phyloP scores from a whole-genome alignment of 2,113 vertebrate species.

The Plecturocebus donacophilus region DNA sequence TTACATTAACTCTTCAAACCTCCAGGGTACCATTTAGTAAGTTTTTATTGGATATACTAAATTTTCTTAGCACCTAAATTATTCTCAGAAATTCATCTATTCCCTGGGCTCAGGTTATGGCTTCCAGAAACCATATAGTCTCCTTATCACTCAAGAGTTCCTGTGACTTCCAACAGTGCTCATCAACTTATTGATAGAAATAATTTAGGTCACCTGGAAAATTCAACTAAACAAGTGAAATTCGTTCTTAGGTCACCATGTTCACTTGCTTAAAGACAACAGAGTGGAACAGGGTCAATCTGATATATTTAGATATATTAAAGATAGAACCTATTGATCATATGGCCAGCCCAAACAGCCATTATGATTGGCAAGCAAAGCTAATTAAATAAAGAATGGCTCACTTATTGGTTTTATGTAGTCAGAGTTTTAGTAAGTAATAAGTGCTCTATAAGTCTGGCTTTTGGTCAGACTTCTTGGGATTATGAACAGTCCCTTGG shows the following conservation, averaged over 20 bases:
- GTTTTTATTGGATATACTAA: neutral
- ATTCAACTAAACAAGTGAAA: neutral
- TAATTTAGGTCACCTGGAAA: slow-evolving; percentile 37
- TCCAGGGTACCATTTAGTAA: neutral
- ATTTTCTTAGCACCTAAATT: slow-evolving; percentile 52
- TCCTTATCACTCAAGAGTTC: slow-evolving; percentile 44
- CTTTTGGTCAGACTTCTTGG: slow-evolving; percentile 17
- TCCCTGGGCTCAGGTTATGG: neutral
- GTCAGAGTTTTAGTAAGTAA: slow-evolving; percentile 48
- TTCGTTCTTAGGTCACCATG: neutral
- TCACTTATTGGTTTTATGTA: slow-evolving; percentile 43
- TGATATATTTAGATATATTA: slow-evolving; percentile 45
- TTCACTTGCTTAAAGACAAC: slow-evolving; percentile 19
- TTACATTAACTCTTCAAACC: slow-evolving; percentile 48
- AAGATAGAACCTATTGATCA: neutral
- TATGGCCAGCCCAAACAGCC: slow-evolving; percentile 11
- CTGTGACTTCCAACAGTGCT: neutral
- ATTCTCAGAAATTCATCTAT: slow-evolving; percentile 45
- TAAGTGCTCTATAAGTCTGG: slow-evolving; percentile 13
- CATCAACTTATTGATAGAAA: neutral
- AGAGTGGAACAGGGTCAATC: slow-evolving; percentile 21
- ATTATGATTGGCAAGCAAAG: slow-evolving; percentile 56
- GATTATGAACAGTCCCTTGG: slow-evolving; percentile 55
- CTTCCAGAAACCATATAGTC: slow-evolving; percentile 2
- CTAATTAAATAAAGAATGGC: slow-evolving; percentile 52